Base-by-base conservation (phyloP, 1,140 invertebrate genomes). In the Ylistrum balloti region DNA sequence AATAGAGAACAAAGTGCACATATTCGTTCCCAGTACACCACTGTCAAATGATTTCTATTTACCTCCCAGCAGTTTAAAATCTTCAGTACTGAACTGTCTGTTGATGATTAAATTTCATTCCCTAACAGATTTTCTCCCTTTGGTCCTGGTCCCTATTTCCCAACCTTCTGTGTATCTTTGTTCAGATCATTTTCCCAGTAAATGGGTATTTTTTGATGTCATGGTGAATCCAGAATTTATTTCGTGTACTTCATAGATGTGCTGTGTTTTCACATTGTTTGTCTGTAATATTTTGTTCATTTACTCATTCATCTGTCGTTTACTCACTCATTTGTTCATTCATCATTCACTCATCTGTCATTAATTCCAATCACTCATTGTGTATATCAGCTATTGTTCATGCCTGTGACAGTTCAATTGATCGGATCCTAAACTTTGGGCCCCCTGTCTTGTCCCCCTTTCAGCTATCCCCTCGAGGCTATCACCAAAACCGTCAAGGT, bases 341-440 rank as follows among this genome's bases (percentile, higher is more conserved):
- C 45, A 28, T 45, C 35, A 87, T 20, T 35, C 86, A 87, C 33
- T 38, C 86, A 87, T 34, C 86, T 87, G 33, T 38, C 22, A 35
- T 87, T 87, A 33, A 87, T 87, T n/a, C 33, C 33, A 38, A 10
- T 87, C 33, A 87, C 33, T 33, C 86, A 35, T 35, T 87, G 35
- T 38, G 86, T 87, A 74, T 74, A 38, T 74, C 56, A 74, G n/a
- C 56, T 28, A 74, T n/a, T 74, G 56, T 74, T 74, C 56, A 74
- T 74, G 56, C 28, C 56, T 74, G 56, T 74, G 56, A 74, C 15
- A 74, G 56, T 74, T 74, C 56, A 74, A 74, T 28, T 74, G 56
- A 74, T 74, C 56, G 56, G 56, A 74, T 74, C 56, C 56, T 74
- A 74, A 74, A 74, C 56, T 74, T 74, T 74, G 56, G 56, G 56